A percentile compares a stretch with the other conserved stretches of the same genome.
Conservation (phyloP, 1,140 invertebrate genomes). For the Atta colombica region DNA sequence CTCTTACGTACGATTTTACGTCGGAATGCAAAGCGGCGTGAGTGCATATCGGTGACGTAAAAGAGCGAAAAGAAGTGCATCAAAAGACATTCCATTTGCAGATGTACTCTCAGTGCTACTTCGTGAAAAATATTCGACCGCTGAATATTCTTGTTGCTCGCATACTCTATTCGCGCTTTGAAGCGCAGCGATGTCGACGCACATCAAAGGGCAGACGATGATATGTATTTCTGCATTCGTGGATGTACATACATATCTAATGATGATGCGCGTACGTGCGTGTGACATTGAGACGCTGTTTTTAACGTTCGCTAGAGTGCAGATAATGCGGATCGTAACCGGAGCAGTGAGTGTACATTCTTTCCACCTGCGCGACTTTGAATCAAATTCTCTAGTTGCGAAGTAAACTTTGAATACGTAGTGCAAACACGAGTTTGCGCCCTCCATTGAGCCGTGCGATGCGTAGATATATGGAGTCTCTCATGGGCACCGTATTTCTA, state of each 20-base stretch:
- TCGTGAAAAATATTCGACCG: constrained; percentile 44
- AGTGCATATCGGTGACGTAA: constrained; percentile 3
- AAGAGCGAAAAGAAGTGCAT: constrained; percentile 32
- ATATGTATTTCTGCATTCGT: constrained; percentile 9
- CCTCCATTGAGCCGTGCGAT: constrained; percentile 47
- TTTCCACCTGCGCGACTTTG: constrained; percentile 59
- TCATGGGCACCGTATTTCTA: neutral
- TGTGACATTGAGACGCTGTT: constrained; percentile 41
- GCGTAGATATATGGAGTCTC: constrained; percentile 6
- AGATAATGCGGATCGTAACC: constrained; percentile 54
- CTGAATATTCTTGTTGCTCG: neutral
- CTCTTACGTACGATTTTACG: constrained; percentile 14
- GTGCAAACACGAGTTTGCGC: constrained; percentile 59
- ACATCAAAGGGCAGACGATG: constrained; percentile 18
- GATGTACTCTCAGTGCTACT: neutral
- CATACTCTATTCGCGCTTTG: neutral
- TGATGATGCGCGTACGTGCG: neutral
- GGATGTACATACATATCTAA: constrained; percentile 6
- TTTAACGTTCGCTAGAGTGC: neutral
- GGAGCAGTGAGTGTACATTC: constrained; percentile 31
- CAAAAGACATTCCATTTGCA: constrained; percentile 54
- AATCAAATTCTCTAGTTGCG: constrained; percentile 56
- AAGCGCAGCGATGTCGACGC: neutral
- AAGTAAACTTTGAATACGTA: constrained; percentile 70
- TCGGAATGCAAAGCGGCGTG: neutral